Base-by-base conservation (phyloP, 92 coral and sea anemone genomes). In the Parazoanthus atlanticus region DNA sequence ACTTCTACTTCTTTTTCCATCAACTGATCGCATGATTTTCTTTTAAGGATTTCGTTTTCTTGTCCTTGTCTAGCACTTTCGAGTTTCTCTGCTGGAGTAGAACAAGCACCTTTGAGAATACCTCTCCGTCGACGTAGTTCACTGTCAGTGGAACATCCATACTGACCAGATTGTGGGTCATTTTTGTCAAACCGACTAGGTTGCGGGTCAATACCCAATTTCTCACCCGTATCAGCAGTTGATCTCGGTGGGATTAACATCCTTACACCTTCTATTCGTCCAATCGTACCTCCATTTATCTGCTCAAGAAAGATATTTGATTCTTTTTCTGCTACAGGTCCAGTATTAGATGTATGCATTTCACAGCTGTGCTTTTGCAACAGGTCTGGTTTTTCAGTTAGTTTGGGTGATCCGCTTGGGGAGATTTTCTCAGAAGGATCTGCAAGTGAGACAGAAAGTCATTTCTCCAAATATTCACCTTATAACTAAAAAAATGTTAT, bases 61-160 rank as follows among this genome's bases (percentile, higher is more conserved):
- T 28, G 36, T 3, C 7, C 74, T 69, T 69, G 38, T 15, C n/a
- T 11, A 30, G 9, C 41, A 30, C 6, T 8, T 6, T 47, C 23
- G 12, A 28, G 28, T 41, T 69, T 69, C 19, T 70, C 87, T 23
- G 46, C 29, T 28, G 58, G 58, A 49, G 8, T n/a, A 16, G n/a
- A 15, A 13, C 87, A 77, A 43, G 66, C 16, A 17, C 8, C 66
- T 43, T 84, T 84, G 38, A 84, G 87, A 29, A 84, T 70, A 19
- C 87, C 54, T 70, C 41, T 84, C 1, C 56, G 15, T 47, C 26
- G 43, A 49, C 52, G 76, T 40, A 66, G 12, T 15, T 28, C 52
- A 13, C 19, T 28, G 28, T 30, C 78, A 40, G 11, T 40, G 9
- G 28, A 30, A 46, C 64, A 12, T 0, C 9, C 47, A 21, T 16